A percentile compares a stretch with the other conserved stretches of the same genome.
These are phyloP conservation scores for Thymelicus acteon DNA, from an alignment of 2,888 invertebrate genomes.

Conservation along the genomic window DNA sequence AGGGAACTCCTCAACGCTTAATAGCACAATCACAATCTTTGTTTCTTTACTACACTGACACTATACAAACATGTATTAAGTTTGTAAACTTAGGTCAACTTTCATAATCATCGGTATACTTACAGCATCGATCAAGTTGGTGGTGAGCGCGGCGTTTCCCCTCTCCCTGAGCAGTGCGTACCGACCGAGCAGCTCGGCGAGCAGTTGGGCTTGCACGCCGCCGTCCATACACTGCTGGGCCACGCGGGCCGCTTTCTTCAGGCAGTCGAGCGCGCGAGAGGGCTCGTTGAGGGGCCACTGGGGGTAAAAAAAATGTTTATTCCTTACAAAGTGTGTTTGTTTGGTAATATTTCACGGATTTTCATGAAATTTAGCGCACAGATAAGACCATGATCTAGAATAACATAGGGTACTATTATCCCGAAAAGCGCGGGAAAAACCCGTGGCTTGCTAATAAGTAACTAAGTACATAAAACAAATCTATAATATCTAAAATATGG, in stretches of 20 bases:
- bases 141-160: conserved; percentile 87
- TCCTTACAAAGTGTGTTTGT: too few relatives aligned
- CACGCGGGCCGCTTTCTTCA: conserved; percentile 97
- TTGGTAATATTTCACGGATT: too few relatives aligned
- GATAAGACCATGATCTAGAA: neutral
- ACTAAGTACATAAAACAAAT: too few relatives aligned
- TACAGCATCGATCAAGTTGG: conserved; percentile 84
- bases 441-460: too few relatives aligned
- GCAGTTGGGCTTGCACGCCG: conserved; percentile 97
- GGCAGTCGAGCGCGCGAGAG: conserved; percentile 95
- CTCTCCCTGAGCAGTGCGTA: conserved; percentile 97
- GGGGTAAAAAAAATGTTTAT: neutral
- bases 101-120: conserved; percentile 39
- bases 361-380: neutral
- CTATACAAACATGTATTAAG: too few relatives aligned
- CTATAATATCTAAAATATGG: too few relatives aligned
- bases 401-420: too few relatives aligned
- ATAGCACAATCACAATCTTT: too few relatives aligned
- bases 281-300: conserved; percentile 93
- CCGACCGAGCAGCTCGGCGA: conserved; percentile 96
- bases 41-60: too few relatives aligned
- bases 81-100: too few relatives aligned
- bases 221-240: conserved; percentile 99
- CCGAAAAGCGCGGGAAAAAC: too few relatives aligned
- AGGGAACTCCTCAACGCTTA: too few relatives aligned